These are phyloP conservation scores for Hozukius guyotensis DNA, from an alignment of 2,797 vertebrate species.

Conservation along the genomic window DNA sequence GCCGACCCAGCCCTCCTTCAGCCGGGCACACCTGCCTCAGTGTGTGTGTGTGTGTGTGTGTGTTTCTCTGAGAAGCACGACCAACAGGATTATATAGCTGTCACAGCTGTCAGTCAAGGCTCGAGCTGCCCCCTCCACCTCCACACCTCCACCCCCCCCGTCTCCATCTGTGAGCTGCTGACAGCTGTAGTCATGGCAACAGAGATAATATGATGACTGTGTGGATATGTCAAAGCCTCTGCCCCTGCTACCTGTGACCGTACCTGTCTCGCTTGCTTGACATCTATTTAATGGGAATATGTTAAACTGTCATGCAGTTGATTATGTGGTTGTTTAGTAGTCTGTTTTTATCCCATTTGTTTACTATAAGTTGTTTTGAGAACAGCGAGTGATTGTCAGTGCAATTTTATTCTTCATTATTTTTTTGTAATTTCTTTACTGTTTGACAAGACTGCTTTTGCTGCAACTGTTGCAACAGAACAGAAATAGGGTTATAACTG, in stretches of 20 bases:
- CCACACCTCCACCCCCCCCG: not conserved
- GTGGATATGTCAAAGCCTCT: slow-evolving; percentile 52
- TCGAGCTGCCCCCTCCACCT: slow-evolving; percentile 37
- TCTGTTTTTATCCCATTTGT: not conserved
- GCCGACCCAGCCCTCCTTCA: slow-evolving; percentile 19
- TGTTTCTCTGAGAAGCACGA: slow-evolving; percentile 31
- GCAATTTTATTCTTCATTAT: not conserved
- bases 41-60: slow-evolving; percentile 20
- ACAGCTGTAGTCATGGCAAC: slow-evolving; percentile 79
- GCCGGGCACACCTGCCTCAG: slow-evolving; percentile 50
- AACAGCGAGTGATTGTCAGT: not conserved
- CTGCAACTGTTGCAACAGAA: not conserved
- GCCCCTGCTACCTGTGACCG: slow-evolving; percentile 50
- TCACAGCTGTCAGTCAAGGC: slow-evolving; percentile 75
- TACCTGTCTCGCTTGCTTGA: slow-evolving; percentile 31
- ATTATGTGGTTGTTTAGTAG: slow-evolving; percentile 23
- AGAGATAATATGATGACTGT: slow-evolving; percentile 59
- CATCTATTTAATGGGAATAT: slow-evolving; percentile 44
- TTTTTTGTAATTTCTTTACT: not conserved
- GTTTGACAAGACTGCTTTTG: not conserved
- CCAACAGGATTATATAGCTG: slow-evolving; percentile 75
- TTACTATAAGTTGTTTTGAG: not conserved
- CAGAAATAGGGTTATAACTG: not conserved
- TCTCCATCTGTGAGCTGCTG: slow-evolving; percentile 48
- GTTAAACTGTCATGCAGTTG: slow-evolving; percentile 23